Percentiles rank a stretch among this genome's conserved stretches.
Conservation (phyloP, 2,888 invertebrate species). For the Amphipyra tragopoginis region DNA sequence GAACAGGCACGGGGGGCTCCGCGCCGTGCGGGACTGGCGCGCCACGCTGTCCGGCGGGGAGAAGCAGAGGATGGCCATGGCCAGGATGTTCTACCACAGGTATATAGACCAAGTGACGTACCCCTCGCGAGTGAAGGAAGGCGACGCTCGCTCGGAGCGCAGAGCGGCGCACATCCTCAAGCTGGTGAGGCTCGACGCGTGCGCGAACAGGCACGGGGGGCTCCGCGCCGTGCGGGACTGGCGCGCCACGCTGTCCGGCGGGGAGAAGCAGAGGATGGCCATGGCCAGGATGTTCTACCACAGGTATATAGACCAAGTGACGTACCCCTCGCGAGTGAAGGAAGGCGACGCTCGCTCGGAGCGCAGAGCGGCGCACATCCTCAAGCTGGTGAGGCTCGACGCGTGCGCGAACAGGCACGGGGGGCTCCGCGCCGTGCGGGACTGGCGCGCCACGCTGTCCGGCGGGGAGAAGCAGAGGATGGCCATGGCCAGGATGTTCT, state of each 20-base stretch:
- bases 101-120: slow-evolving; percentile 98
- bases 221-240: slow-evolving; percentile 97
- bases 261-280: slow-evolving; percentile 98
- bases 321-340: slow-evolving; percentile 95
- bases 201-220: slow-evolving; percentile 95
- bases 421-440: slow-evolving; percentile 95
- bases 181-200: slow-evolving; percentile 94
- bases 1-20: slow-evolving; percentile 95
- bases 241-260: slow-evolving; percentile 98
- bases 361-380: slow-evolving; percentile 91
- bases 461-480: slow-evolving; percentile 99
- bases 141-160: slow-evolving; percentile 92
- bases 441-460: slow-evolving; percentile 99
- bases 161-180: slow-evolving; percentile 92
- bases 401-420: slow-evolving; percentile 96
- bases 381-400: slow-evolving; percentile 94
- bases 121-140: slow-evolving; percentile 93
- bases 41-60: slow-evolving; percentile 99
- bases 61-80: slow-evolving; percentile 98
- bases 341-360: slow-evolving; percentile 93
- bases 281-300: slow-evolving; percentile 98
- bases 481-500: slow-evolving; percentile 98
- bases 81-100: slow-evolving; percentile 98
- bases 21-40: slow-evolving; percentile 97
- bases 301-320: slow-evolving; percentile 97